Evolutionary conservation across 2,888 invertebrate species (phyloP), one percentile per base, ranked within the genome.

Genomic region (Dioctria linearis): DNA sequence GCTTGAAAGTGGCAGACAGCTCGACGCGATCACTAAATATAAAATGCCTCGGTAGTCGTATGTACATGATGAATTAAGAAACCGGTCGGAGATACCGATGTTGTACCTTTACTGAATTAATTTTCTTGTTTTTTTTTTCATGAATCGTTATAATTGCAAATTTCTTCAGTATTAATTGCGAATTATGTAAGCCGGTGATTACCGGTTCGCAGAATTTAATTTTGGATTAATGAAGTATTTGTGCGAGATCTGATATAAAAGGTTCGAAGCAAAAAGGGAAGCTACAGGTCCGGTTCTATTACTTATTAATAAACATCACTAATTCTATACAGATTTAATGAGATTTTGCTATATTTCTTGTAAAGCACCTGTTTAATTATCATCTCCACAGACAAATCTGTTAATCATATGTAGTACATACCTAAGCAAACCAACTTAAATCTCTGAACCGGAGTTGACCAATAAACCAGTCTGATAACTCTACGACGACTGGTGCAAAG

Each of bases 1-100:
- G 76, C 76, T 46, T 63, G 49, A 61, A 76, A 76, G 37, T 46
- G 76, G 61, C 76, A 76, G 76, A 76, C 76, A 76, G 76, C 63
- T 63, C 76, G 76, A 61, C 76, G 76, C 76, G 76, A 76, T 76
- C 63, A 3, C 59, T 37, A 76, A 61, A 46, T 76, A 25, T 25
- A 46, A 76, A 76, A 25, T 63, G 40, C 46, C 8, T 11, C 46
- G 43, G 63, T 76, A 37, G 25, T 25, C 37, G 63, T 37, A 49
- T 46, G 49, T 76, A 76, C 40, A 25, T 46, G 59, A 37, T 40
- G 57, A 73, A 61, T 39, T 61, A 4, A 61, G 13, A 63, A 76
- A 76, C 76, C 76, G 76, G 76, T 76, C 54, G 61, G 43, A 63
- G 9, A 25, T 25, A 63, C 46, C 49, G 25, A 63, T 51, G 76